These are phyloP conservation scores for Syncerus caffer DNA, from an alignment of 2,797 vertebrate genomes.

Conservation along the genomic window DNA sequence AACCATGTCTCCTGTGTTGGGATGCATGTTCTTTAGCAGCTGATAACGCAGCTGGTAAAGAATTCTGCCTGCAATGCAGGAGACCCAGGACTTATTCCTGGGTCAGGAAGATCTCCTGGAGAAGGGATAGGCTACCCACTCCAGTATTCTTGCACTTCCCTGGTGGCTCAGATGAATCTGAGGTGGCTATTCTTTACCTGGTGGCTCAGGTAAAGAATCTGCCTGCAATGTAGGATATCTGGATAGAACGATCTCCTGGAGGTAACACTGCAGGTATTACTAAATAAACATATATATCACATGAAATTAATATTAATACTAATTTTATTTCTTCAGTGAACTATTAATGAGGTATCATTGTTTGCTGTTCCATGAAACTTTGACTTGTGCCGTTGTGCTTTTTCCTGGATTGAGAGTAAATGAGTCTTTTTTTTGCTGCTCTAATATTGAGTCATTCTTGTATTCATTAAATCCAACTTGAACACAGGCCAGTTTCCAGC, in stretches of 20 bases:
- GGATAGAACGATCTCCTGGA: background rate
- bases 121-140: background rate
- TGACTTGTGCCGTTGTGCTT: no score
- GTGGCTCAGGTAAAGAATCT: background rate
- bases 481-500: no score
- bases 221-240: background rate
- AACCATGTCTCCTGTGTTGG: background rate
- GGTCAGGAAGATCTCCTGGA: background rate
- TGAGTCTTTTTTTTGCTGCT: no score
- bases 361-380: no score
- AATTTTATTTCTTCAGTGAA: background rate
- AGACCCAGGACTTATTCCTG: background rate
- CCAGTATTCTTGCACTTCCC: background rate
- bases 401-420: no score
- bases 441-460: no score
- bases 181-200: background rate
- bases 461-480: no score
- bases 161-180: background rate
- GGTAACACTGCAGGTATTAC: background rate
- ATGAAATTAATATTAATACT: background rate
- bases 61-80: background rate
- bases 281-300: background rate
- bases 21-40: background rate
- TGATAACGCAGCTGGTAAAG: background rate
- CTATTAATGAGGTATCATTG: no score